Evolutionary conservation across 1,140 invertebrate genomes (phyloP).

Genomic region (Branchinecta lindahli): DNA sequence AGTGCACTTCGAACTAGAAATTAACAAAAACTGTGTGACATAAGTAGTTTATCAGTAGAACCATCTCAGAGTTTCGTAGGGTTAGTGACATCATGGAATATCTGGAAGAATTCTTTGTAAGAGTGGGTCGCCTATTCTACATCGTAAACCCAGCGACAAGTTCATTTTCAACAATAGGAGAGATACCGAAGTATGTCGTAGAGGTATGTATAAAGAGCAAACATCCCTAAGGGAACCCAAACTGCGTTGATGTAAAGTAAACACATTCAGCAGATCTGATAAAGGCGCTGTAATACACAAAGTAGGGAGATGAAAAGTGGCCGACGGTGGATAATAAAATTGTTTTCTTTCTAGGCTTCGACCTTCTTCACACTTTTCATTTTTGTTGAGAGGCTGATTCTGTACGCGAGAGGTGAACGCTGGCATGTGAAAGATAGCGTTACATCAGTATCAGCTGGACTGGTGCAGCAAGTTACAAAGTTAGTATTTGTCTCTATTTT

Average conservation of each 20-base stretch:
- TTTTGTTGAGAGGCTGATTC: neutral
- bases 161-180: neutral
- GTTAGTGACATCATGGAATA: too few relatives aligned
- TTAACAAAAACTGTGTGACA: too few relatives aligned
- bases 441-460: neutral
- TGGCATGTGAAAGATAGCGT: neutral
- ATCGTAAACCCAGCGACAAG: neutral
- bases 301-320: too few relatives aligned
- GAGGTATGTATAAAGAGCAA: slow-evolving; percentile 9
- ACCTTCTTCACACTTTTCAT: neutral
- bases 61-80: too few relatives aligned
- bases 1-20: too few relatives aligned
- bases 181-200: slow-evolving; percentile 14
- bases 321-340: neutral
- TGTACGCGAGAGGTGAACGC: neutral
- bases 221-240: neutral
- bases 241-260: too few relatives aligned
- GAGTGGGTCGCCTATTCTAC: neutral
- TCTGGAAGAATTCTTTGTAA: neutral
- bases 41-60: too few relatives aligned
- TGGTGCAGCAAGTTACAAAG: neutral
- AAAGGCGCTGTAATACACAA: too few relatives aligned
- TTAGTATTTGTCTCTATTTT: neutral
- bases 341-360: neutral
- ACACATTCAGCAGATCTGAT: too few relatives aligned